Evolutionary conservation across 2,113 vertebrate genomes (phyloP).

Genomic region (Candoia aspera): DNA sequence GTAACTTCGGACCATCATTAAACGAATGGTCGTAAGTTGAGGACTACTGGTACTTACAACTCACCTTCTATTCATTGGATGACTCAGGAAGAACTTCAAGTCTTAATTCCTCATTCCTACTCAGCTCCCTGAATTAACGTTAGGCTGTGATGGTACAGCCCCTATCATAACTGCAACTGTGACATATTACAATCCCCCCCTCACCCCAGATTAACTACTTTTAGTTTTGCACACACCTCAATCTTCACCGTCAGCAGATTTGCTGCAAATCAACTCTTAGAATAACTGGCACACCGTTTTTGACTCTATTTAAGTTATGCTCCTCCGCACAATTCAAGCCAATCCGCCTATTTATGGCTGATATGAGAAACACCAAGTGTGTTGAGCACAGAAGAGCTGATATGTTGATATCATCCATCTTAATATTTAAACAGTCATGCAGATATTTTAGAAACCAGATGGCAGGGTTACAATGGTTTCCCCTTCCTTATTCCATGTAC

Average conservation of each 20-base stretch:
- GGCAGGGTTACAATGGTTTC: not conserved
- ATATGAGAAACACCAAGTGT: not conserved
- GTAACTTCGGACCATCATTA: too few species aligned
- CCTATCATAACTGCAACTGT: slow-evolving; percentile 52
- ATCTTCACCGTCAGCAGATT: slow-evolving; percentile 33
- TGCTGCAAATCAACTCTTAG: slow-evolving; percentile 18
- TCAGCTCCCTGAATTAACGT: slow-evolving; percentile 34
- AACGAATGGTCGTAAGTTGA: too few species aligned
- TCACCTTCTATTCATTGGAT: slow-evolving; percentile 27
- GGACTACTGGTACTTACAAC: not conserved
- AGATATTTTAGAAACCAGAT: not conserved
- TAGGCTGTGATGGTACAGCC: slow-evolving; percentile 33
- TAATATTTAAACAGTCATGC: not conserved
- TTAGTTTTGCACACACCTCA: not conserved
- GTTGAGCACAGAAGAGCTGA: not conserved
- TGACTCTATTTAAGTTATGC: slow-evolving; percentile 47
- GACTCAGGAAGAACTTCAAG: slow-evolving; percentile 46
- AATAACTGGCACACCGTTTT: slow-evolving; percentile 47
- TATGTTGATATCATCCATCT: not conserved
- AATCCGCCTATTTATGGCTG: not conserved
- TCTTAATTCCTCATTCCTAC: slow-evolving; percentile 41
- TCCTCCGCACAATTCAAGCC: not conserved
- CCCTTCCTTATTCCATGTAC: not conserved
- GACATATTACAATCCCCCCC: slow-evolving; percentile 55
- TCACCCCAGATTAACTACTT: not conserved